A percentile compares a stretch with the other conserved stretches of the same genome.
phyloP scores from a whole-genome alignment of 1,140 invertebrate species.

The Papilio helenus region DNA sequence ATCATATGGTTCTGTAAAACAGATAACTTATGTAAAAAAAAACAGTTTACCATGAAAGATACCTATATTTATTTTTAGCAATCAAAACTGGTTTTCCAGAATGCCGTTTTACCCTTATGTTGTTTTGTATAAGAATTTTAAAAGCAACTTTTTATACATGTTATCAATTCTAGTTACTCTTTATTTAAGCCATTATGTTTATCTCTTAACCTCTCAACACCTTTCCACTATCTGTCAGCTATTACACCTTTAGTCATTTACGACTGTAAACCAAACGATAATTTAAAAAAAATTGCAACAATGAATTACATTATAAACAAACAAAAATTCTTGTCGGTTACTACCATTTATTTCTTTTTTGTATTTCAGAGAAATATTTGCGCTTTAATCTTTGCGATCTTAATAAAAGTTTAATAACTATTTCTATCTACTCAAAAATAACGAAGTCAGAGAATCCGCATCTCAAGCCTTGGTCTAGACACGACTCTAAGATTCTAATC shows the following conservation, averaged over 20 bases:
- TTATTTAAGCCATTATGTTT: constrained; percentile 5
- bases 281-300: background rate
- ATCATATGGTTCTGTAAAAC: background rate
- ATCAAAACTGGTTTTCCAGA: background rate
- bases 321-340: too few relatives aligned
- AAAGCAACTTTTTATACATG: background rate
- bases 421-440: background rate
- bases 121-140: background rate
- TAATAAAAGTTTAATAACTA: background rate
- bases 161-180: background rate
- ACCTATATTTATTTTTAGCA: background rate
- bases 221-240: background rate
- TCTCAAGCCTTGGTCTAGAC: background rate
- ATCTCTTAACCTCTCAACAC: constrained; percentile 4
- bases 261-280: background rate
- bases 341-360: too few relatives aligned
- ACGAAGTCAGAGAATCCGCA: background rate
- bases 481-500: constrained; percentile 14
- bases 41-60: background rate
- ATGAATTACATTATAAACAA: background rate
- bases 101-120: background rate
- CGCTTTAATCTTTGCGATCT: background rate
- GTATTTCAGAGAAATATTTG: too few relatives aligned
- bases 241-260: background rate
- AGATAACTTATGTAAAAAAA: background rate